These are phyloP conservation scores for Akabosia matsudoensis DNA, from an alignment of 1,140 invertebrate species.

Conservation along the genomic window DNA sequence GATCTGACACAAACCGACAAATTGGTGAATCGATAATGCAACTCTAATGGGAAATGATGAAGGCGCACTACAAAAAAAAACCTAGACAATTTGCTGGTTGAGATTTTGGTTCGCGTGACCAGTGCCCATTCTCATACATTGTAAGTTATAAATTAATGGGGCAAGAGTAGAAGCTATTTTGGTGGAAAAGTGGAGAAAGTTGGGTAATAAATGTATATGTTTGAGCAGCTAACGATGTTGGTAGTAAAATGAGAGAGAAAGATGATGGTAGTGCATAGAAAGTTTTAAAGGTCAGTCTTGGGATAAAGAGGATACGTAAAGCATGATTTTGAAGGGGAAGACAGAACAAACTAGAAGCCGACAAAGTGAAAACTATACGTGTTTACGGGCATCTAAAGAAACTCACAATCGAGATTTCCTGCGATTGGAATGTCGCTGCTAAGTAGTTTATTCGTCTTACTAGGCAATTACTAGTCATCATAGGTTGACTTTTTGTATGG, in stretches of 20 bases:
- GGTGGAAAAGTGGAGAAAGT: background rate
- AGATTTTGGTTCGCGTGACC: constrained; percentile 36
- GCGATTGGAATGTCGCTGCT: too few relatives aligned
- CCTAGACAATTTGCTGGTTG: constrained; percentile 17
- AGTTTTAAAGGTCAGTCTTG: too few relatives aligned
- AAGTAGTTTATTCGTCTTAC: too few relatives aligned
- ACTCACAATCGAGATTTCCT: too few relatives aligned
- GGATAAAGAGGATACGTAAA: too few relatives aligned
- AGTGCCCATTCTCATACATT: constrained; percentile 32
- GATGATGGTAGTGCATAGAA: background rate
- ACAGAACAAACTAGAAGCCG: too few relatives aligned
- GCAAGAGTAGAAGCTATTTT: background rate
- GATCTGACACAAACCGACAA: constrained; percentile 41
- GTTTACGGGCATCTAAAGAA: too few relatives aligned
- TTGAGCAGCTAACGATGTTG: too few relatives aligned
- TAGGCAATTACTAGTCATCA: too few relatives aligned
- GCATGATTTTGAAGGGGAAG: too few relatives aligned
- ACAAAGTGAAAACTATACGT: too few relatives aligned
- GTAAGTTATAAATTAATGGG: background rate
- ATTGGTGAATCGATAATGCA: constrained; percentile 42
- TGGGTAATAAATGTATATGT: constrained; percentile 1
- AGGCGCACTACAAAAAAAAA: constrained; percentile 32
- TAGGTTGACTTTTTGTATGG: too few relatives aligned
- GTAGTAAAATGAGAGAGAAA: background rate
- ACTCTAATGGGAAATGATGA: background rate